Evolutionary conservation across 2,888 invertebrate species (phyloP).

Genomic region (Drosophila flavopinicola): DNA sequence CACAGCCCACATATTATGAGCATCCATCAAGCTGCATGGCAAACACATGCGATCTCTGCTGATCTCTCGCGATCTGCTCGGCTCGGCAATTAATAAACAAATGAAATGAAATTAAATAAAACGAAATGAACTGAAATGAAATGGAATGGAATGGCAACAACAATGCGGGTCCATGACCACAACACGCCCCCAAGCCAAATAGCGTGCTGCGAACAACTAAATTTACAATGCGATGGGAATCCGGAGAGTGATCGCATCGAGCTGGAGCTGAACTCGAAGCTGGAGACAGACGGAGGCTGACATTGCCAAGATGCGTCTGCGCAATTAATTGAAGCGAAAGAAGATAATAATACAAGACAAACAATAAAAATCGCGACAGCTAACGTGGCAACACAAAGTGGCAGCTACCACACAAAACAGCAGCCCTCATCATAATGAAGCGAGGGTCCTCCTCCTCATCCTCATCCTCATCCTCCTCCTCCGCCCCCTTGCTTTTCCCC

Average conservation of each 20-base stretch:
- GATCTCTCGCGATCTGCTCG: conserved; percentile 25
- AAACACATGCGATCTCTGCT: conserved; percentile 41
- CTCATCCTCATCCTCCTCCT: no score
- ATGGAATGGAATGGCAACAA: conserved; percentile 74
- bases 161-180: conserved; percentile 78
- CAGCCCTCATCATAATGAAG: conserved; percentile 25
- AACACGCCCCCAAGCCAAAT: conserved; percentile 46
- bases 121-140: no score
- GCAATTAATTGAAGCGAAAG: conserved; percentile 62
- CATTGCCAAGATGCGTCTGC: conserved; percentile 58
- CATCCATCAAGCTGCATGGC: conserved; percentile 62
- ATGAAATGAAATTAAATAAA: no score
- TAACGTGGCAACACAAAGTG: conserved; percentile 30
- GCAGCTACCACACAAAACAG: conserved; percentile 25
- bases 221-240: conserved; percentile 56
- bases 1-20: conserved; percentile 69
- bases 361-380: conserved; percentile 15
- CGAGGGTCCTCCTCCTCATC: conserved; percentile 12
- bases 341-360: conserved; percentile 27
- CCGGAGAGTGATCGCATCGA: conserved; percentile 16
- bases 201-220: conserved; percentile 66
- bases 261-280: background rate
- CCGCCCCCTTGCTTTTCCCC: no score
- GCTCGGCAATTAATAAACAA: conserved; percentile 71
- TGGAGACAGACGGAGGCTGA: conserved; percentile 13